Base-by-base conservation (phyloP, 1,140 invertebrate species). In the Leptinotarsa undecemlineata region DNA sequence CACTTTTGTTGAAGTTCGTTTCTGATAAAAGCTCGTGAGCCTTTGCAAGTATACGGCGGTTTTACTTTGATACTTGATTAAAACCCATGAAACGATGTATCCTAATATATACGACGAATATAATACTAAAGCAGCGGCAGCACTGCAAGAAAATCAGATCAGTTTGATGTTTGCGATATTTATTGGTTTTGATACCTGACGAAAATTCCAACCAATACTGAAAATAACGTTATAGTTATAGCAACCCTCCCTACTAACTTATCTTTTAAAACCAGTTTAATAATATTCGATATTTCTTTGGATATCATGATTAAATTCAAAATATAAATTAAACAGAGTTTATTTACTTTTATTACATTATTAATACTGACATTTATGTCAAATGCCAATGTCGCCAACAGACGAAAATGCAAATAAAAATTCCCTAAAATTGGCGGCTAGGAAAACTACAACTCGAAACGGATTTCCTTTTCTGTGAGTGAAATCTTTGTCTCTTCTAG, bases 1-100 rank as follows among this genome's bases (percentile, higher is more conserved):
- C 8, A 74, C 72, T 63, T 69, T 75, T 48, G 48, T 73, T 47
- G 78, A 75, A 15, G 75, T 48, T 48, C 74, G 76, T 15, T 73
- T 71, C 23, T 74, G 76, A 76, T 81, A 84, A 47, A 82, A 78
- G 60, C 67, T 79, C 13, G 78, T 74, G 13, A 82, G 21, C 51
- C 80, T 71, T 76, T 82, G 79, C 61, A 84, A 71, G 68, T 71
- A 76, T 42, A 47, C 19, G 42, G 63, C 62, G 48, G 71, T 73
- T 64, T 64, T 69, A 19, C 23, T 48, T 26, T 77, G 76, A 69
- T 81, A 80, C 72, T 78, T 77, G n/a, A 81, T 72, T 11, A 81
- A 72, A 20, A 69, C 71, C 68, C 74, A 80, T 20, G 76, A 73
- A 23, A 74, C 75, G 15, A 78, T 23, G 57, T 74, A 80, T 14